These are phyloP conservation scores for Ceratosolen fusciceps DNA, from an alignment of 1,140 invertebrate species.

Conservation along the genomic window DNA sequence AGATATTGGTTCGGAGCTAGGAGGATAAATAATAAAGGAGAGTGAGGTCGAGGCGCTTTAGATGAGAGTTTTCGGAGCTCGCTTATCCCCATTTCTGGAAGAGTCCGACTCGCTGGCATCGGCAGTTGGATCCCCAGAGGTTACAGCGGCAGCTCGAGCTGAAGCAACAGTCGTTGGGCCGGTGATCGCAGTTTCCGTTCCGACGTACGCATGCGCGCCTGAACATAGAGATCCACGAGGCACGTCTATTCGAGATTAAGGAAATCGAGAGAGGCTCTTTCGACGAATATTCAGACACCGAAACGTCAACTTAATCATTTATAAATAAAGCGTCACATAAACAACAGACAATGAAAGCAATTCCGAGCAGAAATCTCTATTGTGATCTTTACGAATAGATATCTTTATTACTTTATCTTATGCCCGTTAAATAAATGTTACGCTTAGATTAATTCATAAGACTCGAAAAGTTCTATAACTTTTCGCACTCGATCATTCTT, in stretches of 20 bases:
- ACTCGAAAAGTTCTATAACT: too few relatives aligned
- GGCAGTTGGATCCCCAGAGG: slow-evolving; percentile 91
- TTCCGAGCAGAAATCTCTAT: not conserved
- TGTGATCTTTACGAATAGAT: too few relatives aligned
- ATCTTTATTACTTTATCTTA: too few relatives aligned
- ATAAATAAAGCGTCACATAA: not conserved
- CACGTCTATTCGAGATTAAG: slow-evolving; percentile 80
- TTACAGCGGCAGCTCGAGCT: slow-evolving; percentile 90
- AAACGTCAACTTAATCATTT: slow-evolving; percentile 52
- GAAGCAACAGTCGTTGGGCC: slow-evolving; percentile 88
- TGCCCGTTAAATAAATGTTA: too few relatives aligned
- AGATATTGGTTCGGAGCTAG: not conserved
- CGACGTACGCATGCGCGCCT: slow-evolving; percentile 87
- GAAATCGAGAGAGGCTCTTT: slow-evolving; percentile 66
- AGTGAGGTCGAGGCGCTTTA: not conserved
- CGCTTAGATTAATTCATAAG: too few relatives aligned
- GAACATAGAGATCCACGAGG: slow-evolving; percentile 89
- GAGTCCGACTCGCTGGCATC: slow-evolving; percentile 89
- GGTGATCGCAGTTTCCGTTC: slow-evolving; percentile 86
- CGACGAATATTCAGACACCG: slow-evolving; percentile 58
- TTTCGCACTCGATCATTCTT: too few relatives aligned
- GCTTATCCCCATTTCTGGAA: slow-evolving; percentile 91
- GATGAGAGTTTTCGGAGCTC: too few relatives aligned
- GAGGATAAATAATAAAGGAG: not conserved
- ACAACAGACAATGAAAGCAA: not conserved